Conservation (phyloP, 2,888 invertebrate genomes). For the Drosophila koepferae region DNA sequence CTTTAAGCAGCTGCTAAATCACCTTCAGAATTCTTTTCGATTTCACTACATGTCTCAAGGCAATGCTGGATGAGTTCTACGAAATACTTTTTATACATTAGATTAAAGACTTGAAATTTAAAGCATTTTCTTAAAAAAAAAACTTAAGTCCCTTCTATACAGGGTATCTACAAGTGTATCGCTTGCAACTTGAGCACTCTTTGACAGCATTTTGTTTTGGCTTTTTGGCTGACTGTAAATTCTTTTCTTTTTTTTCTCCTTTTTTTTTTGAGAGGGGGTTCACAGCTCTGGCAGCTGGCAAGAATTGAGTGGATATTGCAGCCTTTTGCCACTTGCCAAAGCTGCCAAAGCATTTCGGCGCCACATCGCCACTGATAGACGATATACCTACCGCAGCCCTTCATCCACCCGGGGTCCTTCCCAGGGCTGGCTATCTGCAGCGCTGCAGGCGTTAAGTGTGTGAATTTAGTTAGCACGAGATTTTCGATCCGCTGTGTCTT, state of each 20-base stretch:
- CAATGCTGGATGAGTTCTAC: too few relatives aligned
- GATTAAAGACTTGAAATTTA: too few relatives aligned
- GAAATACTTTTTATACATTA: neutral
- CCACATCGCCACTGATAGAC: constrained; percentile 57
- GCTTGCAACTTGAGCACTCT: too few relatives aligned
- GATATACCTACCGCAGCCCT: constrained; percentile 18
- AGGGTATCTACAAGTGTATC: neutral
- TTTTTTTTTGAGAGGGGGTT: neutral
- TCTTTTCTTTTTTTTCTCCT: constrained; percentile 19
- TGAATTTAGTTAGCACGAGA: constrained; percentile 71
- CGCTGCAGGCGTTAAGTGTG: constrained; percentile 75
- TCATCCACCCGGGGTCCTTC: neutral
- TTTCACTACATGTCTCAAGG: neutral
- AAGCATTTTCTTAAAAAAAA: too few relatives aligned
- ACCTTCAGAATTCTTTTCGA: neutral
- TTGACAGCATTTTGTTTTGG: constrained; percentile 52
- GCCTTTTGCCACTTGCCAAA: constrained; percentile 58
- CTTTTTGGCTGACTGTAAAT: constrained; percentile 58
- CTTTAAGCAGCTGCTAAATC: neutral
- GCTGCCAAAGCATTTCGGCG: constrained; percentile 60
- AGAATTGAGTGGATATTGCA: constrained; percentile 57
- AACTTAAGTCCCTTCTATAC: too few relatives aligned
- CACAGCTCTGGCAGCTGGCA: constrained; percentile 37
- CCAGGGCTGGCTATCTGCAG: constrained; percentile 21
- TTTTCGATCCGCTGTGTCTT: constrained; percentile 27